Percentiles rank a stretch among this genome's conserved stretches.
Conservation (phyloP, 2,797 vertebrate genomes). For the Tragopan temminckii region DNA sequence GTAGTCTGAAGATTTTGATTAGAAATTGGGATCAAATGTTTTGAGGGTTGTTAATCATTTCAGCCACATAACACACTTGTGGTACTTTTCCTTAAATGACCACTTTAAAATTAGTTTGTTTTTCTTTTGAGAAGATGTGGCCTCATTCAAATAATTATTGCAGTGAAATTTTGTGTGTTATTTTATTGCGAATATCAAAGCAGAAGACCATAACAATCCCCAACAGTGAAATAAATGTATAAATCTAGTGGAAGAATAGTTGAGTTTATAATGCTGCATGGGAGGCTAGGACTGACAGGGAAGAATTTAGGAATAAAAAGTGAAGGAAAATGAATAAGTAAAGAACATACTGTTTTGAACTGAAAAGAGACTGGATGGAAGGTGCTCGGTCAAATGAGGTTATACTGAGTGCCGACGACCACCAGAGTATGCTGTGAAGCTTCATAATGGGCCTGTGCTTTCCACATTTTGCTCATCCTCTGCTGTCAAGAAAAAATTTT, state of each 20-base stretch:
- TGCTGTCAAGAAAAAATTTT: not conserved
- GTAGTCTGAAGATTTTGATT: not conserved
- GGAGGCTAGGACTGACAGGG: not conserved
- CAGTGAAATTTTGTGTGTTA: not conserved
- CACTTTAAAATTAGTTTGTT: not conserved
- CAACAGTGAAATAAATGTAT: not conserved
- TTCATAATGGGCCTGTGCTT: not conserved
- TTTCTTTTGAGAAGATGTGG: not conserved
- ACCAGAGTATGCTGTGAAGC: conserved; percentile 52
- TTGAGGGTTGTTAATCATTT: not conserved
- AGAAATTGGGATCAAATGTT: not conserved
- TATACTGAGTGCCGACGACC: not conserved
- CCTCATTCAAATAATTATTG: not conserved
- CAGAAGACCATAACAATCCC: not conserved
- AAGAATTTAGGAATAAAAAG: not conserved
- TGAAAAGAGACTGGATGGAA: not conserved
- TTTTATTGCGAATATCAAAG: not conserved
- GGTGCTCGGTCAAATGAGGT: not conserved
- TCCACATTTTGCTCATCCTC: not conserved
- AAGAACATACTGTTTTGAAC: not conserved
- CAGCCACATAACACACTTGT: not conserved
- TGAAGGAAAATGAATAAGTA: not conserved
- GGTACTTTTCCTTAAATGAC: not conserved
- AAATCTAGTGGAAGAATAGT: not conserved
- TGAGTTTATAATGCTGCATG: not conserved